Percentiles rank a stretch among this genome's conserved stretches.
These are phyloP conservation scores for Apotomis betuletana DNA, from an alignment of 2,888 invertebrate species.

Conservation along the genomic window DNA sequence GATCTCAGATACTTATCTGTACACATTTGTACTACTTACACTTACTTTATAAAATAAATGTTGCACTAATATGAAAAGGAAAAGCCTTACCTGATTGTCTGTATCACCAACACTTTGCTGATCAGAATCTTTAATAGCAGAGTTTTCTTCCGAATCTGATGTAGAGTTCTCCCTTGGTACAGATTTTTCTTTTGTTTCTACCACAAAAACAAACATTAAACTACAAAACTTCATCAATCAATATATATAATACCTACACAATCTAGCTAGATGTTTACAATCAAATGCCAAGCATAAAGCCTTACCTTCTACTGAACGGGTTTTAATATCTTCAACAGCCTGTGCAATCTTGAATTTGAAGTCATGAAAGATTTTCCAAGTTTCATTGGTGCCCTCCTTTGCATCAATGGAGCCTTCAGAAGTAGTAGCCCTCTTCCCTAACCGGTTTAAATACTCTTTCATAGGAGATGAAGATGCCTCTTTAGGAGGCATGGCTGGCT, in stretches of 20 bases:
- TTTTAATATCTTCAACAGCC: slow-evolving; percentile 90
- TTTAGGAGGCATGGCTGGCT: slow-evolving; percentile 58
- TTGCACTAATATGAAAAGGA: too few species aligned
- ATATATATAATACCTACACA: background rate
- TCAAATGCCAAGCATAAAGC: slow-evolving; percentile 17
- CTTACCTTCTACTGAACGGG: slow-evolving; percentile 85
- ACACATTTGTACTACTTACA: too few species aligned
- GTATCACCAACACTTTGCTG: slow-evolving; percentile 80
- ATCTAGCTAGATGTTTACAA: background rate
- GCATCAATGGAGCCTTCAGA: slow-evolving; percentile 79
- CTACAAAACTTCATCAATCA: background rate
- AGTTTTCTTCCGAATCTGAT: slow-evolving; percentile 86
- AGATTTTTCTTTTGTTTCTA: slow-evolving; percentile 75
- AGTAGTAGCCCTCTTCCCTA: slow-evolving; percentile 85
- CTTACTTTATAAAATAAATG: too few species aligned
- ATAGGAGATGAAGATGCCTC: slow-evolving; percentile 79
- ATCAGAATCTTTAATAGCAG: slow-evolving; percentile 72
- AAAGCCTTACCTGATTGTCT: slow-evolving; percentile 74
- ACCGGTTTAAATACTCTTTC: slow-evolving; percentile 83
- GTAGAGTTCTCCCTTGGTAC: slow-evolving; percentile 85
- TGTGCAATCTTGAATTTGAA: slow-evolving; percentile 90
- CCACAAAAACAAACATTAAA: slow-evolving; percentile 35
- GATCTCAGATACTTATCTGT: too few species aligned
- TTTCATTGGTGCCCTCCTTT: slow-evolving; percentile 81
- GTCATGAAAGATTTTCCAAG: slow-evolving; percentile 89